phyloP scores from a whole-genome alignment of 1,140 invertebrate species.

The Drosophila nigrodunni region DNA sequence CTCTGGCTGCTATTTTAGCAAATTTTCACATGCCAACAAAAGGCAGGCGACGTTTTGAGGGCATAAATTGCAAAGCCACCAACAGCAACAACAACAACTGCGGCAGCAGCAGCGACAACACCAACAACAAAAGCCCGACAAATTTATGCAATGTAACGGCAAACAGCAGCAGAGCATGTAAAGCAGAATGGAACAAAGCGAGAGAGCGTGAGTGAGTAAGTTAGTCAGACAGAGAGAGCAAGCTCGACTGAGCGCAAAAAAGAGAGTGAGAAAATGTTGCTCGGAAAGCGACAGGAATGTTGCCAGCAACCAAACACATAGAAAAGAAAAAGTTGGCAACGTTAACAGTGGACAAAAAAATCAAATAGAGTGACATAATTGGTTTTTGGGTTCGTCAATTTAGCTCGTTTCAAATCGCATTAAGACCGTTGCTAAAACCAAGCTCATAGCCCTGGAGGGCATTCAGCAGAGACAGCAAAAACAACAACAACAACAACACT shows the following conservation, averaged over 20 bases:
- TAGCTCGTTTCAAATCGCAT: conserved; percentile 64
- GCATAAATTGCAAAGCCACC: conserved; percentile 75
- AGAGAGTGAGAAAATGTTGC: conserved; percentile 69
- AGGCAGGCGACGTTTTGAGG: conserved; percentile 63
- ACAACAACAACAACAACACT: conserved; percentile 6
- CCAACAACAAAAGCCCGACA: conserved; percentile 66
- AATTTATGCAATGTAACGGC: conserved; percentile 67
- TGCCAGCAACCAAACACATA: conserved; percentile 35
- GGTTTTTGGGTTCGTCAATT: conserved; percentile 57
- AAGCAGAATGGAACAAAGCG: conserved; percentile 10
- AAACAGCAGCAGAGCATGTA: conserved; percentile 41
- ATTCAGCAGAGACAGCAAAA: conserved; percentile 9
- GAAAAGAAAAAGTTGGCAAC: conserved; percentile 37
- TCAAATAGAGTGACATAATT: conserved; percentile 30
- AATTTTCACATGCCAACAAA: conserved; percentile 77
- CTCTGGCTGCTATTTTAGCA: conserved; percentile 72
- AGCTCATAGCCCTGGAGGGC: conserved; percentile 17
- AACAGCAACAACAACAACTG: conserved; percentile 30
- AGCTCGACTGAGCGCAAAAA: conserved; percentile 9
- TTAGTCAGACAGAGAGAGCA: background rate
- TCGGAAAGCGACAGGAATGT: conserved; percentile 72
- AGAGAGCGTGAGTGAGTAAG: conserved; percentile 19
- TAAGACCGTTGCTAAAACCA: conserved; percentile 60
- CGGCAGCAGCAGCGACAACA: conserved; percentile 23
- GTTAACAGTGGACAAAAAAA: conserved; percentile 14